phyloP scores from a whole-genome alignment of 2,113 vertebrate species.

The Cromileptes altivelis region DNA sequence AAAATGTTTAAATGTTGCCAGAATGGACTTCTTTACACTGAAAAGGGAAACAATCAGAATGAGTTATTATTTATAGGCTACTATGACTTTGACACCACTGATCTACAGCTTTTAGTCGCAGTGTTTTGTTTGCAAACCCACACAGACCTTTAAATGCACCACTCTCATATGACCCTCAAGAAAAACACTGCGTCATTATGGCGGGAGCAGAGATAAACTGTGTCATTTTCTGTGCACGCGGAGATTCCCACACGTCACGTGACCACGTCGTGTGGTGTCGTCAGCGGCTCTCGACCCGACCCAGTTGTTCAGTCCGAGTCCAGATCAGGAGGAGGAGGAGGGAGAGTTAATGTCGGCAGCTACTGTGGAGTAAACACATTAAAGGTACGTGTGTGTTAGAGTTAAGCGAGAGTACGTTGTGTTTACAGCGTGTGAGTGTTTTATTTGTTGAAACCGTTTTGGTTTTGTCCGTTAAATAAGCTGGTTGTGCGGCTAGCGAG shows the following conservation, averaged over 20 bases:
- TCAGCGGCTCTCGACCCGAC: conserved; percentile 34
- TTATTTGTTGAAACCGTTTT: background rate
- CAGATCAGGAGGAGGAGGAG: conserved; percentile 22
- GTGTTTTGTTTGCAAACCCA: background rate
- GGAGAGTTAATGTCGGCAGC: background rate
- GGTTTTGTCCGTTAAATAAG: background rate
- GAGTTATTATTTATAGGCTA: too few relatives aligned
- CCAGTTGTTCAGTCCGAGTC: conserved; percentile 13
- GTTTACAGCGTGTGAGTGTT: background rate
- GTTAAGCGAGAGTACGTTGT: background rate
- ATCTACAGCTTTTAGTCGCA: conserved; percentile 9
- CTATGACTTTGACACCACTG: too few relatives aligned
- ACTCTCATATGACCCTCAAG: background rate
- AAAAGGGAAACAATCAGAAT: too few relatives aligned
- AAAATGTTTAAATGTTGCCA: too few relatives aligned
- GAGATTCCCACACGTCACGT: conserved; percentile 62
- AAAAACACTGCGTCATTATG: conserved; percentile 16
- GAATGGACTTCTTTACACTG: too few relatives aligned
- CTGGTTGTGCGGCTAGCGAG: background rate
- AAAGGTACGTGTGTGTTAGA: conserved; percentile 28
- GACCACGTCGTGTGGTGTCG: conserved; percentile 44
- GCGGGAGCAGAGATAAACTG: too few relatives aligned
- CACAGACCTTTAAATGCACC: background rate
- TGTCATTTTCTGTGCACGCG: background rate
- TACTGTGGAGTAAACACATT: background rate